Evolutionary conservation across 2,113 vertebrate genomes (phyloP), one percentile per base, ranked within the genome.

Genomic region (Taxidea taxus): DNA sequence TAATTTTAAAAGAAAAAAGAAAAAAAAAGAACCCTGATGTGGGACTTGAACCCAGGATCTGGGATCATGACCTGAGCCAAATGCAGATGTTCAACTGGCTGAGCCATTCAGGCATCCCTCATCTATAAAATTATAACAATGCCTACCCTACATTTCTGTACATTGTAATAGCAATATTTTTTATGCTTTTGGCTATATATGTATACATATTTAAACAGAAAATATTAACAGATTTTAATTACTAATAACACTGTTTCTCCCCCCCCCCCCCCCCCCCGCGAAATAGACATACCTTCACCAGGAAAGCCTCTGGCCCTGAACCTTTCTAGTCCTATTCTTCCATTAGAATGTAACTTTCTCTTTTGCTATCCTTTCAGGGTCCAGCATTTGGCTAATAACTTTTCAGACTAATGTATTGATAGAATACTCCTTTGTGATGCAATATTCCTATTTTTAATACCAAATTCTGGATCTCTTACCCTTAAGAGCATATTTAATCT

Each of bases 361-460:
- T 5, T 83, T 87, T 90, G 18, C 7, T 7, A 54, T 97, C 51
- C 62, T 51, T 44, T 74, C 66, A 56, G 7, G 21, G 10, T 64
- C n/a, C 4, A 83, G 27, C 9, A 82, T 42, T 87, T 96, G 42
- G 2, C 47, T 58, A 64, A 60, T 56, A 64, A 34, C 13, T 87
- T 90, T 84, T 75, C 51, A 92, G 68, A 66, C 56, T 74, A 80
- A 27, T 56, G 6, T 39, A 27, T 51, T 94, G 75, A 87, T 80
- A 72, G 23, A 94, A 83, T 3, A 54, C 12, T 66, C 7, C 7
- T 84, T 51, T 85, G 14, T 93, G 51, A 84, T 77, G 6, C 27
- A 92, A 64, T 70, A 88, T 74, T 90, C 84, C 11, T 16, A 85
- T 51, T 42, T 91, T 87, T 78, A 86, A 92, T 25, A 60, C 12